Base-by-base conservation (phyloP, 2,113 vertebrate species). In the Glareola pratincola region DNA sequence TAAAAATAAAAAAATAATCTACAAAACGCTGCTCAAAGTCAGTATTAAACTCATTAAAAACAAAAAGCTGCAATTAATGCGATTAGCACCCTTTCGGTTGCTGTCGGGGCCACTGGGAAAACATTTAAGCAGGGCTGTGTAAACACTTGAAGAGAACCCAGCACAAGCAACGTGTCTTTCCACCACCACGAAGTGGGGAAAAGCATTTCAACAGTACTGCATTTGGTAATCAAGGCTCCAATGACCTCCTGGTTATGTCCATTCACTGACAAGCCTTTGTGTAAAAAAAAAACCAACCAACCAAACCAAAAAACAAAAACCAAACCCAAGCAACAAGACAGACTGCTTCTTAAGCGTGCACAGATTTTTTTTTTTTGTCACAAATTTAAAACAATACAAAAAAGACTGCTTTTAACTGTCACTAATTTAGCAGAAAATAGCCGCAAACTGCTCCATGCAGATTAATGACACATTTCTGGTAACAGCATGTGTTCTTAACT, bases 401-500 rank as follows among this genome's bases (percentile, higher is more conserved):
- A 80, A 84, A 22, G 2, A 76, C 54, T 66, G 77, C 36, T 69
- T 82, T 81, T 62, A 93, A 85, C 84, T 73, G 54, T 59, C 81
- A 68, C 50, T 89, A 90, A 94, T 95, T 96, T 85, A 95, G 83
- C 89, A 91, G 85, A 82, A 88, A 95, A 92, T 64, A 83, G 79
- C 34, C 11, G 1, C 66, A 60, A 90, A 95, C 73, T 88, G 81
- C 94, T 85, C 81, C 21, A 13, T 30, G 53, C 60, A 90, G 41
- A 66, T 96, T 94, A 96, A 90, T 90, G 83, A 94, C 15, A 56
- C 50, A 17, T 32, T 94, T 78, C 91, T 95, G 71, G 71, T 86
- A 95, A 39, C 63, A 96, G 59, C 47, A 89, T 85, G 75, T 93
- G 85, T 90, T 94, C 91, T 91, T 95, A 79, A 93, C 78, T 97